Conservation (phyloP, 2,113 vertebrate species). For the Thalassoma bifasciatum region DNA sequence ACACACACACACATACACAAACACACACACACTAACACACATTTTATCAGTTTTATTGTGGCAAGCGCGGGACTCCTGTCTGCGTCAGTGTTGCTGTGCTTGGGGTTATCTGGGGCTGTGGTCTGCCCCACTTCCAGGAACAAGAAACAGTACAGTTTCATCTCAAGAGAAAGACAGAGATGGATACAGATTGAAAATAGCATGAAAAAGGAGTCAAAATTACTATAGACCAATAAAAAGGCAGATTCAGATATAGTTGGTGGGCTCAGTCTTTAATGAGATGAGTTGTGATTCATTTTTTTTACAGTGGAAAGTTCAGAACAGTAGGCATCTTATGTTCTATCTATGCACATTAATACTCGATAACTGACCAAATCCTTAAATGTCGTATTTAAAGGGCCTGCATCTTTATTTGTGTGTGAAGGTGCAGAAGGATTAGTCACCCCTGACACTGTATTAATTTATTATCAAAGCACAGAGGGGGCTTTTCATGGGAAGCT, state of each 20-base stretch:
- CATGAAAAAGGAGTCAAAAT: constrained; percentile 3
- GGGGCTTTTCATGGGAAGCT: constrained; percentile 13
- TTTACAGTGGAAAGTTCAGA: constrained; percentile 5
- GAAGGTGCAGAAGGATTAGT: not conserved
- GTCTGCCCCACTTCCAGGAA: constrained; percentile 87
- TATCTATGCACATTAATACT: not conserved
- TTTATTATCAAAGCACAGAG: constrained; percentile 5
- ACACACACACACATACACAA: too few species aligned
- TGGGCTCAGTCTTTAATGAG: not conserved
- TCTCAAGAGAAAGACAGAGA: constrained; percentile 73
- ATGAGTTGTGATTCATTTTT: constrained; percentile 13
- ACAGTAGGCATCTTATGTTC: not conserved
- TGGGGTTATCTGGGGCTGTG: constrained; percentile 81
- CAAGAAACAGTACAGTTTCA: constrained; percentile 79
- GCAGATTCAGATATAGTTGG: not conserved
- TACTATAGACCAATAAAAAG: constrained; percentile 3
- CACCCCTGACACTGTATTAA: not conserved
- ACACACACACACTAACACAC: not conserved
- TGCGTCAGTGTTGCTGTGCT: constrained; percentile 71
- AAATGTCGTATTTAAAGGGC: constrained; percentile 13
- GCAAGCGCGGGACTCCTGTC: constrained; percentile 52
- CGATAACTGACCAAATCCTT: constrained; percentile 5
- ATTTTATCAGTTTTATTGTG: constrained; percentile 40
- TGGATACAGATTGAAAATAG: constrained; percentile 47
- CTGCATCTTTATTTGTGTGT: constrained; percentile 2